Conservation (phyloP, 2,113 vertebrate species). For the Camelus bactrianus region DNA sequence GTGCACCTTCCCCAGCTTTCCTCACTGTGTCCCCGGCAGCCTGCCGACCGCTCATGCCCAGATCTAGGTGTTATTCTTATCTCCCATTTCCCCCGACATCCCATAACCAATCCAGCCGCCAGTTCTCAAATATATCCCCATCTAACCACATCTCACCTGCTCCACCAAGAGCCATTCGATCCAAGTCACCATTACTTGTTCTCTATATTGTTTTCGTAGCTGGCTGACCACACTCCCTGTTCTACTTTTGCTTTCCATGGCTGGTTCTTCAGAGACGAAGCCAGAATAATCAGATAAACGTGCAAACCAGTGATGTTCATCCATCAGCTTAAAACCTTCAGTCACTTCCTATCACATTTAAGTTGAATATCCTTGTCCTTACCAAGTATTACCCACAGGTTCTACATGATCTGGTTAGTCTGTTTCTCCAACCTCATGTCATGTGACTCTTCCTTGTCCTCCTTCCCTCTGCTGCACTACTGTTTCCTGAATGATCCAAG, state of each 20-base stretch:
- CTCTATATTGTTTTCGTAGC: not conserved
- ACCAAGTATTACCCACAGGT: not conserved
- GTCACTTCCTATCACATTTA: not conserved
- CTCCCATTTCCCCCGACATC: not conserved
- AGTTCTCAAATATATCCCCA: not conserved
- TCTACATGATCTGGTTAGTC: not conserved
- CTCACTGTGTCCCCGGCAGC: not conserved
- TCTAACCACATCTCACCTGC: not conserved
- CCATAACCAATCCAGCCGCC: not conserved
- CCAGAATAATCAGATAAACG: constrained; percentile 10
- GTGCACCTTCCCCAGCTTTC: not conserved
- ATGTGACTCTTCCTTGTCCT: not conserved
- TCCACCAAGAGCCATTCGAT: not conserved
- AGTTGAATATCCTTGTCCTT: not conserved
- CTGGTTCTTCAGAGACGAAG: not conserved
- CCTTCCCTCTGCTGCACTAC: not conserved
- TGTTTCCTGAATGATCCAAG: not conserved
- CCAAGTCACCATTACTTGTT: not conserved
- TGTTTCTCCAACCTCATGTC: not conserved
- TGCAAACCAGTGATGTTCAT: not conserved
- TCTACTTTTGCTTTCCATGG: not conserved
- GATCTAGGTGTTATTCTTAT: not conserved
- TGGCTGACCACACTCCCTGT: not conserved
- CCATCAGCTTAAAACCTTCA: not conserved
- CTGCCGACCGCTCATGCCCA: not conserved